Evolutionary conservation across 2,888 invertebrate species (phyloP), one percentile per base, ranked within the genome.

Genomic region (Himalopsyche tibetana): DNA sequence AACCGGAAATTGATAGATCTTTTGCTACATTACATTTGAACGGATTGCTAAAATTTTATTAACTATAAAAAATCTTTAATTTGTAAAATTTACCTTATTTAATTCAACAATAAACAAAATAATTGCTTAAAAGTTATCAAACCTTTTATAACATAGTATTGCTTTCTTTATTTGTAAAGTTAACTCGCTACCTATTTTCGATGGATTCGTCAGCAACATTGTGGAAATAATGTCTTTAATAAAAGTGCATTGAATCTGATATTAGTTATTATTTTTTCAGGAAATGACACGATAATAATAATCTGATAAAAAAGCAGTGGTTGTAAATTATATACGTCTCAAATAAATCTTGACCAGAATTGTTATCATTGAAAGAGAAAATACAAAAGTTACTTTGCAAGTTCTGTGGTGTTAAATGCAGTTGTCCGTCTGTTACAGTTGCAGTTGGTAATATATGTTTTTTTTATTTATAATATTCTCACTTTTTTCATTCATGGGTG

Each of bases 401-500:
- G 42, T 80, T 40, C 9, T 80, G 80, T 80, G 38, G 80, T 80
- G 80, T 40, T 80, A 80, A 80, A 38, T 38, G 80, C 80, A 42
- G 80, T 80, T 42, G 80, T 80, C 42, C 80, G 38, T 80, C 80
- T 80, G 40, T 80, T 8, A 80, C 80, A 42, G 80, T 80, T 80
- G 80, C 80, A 40, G 80, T 80, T 80, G 80, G 80, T 80, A 80
- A 80, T 42, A 42, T 38, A 80, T 80, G 5, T 79, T 9, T 80
- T 80, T 80, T 80, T 63, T 80, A 80, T 80, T 80, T 8, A 19
- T 8, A 63, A 63, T 19, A 63, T 63, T 19, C 63, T 28, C 63
- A 63, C 19, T 11, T 51, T 51, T 51, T 51, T 51, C 51, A 51
- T 51, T 9, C 45, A 51, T 51, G 5, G 12, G 15, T 51, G 51